These are phyloP conservation scores for Monochamus saltuarius DNA, from an alignment of 1,140 invertebrate genomes.

Conservation along the genomic window DNA sequence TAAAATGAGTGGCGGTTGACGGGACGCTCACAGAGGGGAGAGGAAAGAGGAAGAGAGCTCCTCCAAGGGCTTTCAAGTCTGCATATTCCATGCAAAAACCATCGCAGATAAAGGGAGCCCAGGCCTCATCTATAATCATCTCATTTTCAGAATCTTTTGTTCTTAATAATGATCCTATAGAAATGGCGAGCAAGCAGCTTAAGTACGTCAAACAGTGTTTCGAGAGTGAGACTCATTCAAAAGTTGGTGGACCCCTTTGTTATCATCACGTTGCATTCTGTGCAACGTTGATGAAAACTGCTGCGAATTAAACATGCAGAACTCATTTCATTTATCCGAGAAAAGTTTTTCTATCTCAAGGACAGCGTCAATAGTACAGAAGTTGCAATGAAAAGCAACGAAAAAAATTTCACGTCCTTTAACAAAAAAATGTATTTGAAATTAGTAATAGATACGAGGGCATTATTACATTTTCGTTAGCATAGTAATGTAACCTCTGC, in stretches of 20 bases:
- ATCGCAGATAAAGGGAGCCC: slow-evolving; percentile 31
- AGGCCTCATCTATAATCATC: slow-evolving; percentile 48
- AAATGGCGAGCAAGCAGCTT: slow-evolving; percentile 25
- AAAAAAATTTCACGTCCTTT: too few species aligned
- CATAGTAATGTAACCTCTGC: too few species aligned
- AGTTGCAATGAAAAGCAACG: too few species aligned
- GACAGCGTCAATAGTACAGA: too few species aligned
- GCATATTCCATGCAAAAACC: slow-evolving; percentile 25
- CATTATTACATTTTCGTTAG: too few species aligned
- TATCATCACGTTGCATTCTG: slow-evolving; percentile 8
- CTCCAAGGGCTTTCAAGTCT: slow-evolving; percentile 34
- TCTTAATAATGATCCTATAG: slow-evolving; percentile 49
- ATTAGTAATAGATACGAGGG: too few species aligned
- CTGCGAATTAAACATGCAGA: slow-evolving; percentile 17
- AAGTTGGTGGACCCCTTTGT: slow-evolving; percentile 17
- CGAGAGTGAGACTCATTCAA: slow-evolving; percentile 11
- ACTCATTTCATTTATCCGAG: slow-evolving; percentile 8
- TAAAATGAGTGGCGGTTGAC: too few species aligned
- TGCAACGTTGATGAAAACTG: slow-evolving; percentile 9
- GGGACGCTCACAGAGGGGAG: too few species aligned
- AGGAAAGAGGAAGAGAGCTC: too few species aligned
- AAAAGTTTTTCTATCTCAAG: too few species aligned
- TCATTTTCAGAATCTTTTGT: slow-evolving; percentile 49
- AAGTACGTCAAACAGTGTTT: slow-evolving; percentile 16
- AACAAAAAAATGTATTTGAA: too few species aligned